phyloP scores from a whole-genome alignment of 2,113 vertebrate species.

The Sapayoa aenigma region DNA sequence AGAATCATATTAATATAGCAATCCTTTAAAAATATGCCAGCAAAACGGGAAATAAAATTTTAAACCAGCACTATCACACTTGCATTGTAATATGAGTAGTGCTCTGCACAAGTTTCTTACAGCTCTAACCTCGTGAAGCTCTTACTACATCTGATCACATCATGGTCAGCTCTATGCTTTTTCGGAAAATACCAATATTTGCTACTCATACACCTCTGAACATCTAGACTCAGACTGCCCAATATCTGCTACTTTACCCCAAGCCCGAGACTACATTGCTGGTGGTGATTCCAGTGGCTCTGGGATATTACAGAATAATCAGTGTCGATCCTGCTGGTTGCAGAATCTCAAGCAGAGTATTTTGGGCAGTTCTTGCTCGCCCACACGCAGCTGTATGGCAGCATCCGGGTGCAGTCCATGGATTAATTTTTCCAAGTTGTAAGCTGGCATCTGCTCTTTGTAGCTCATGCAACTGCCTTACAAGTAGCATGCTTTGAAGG shows the following conservation, averaged over 20 bases:
- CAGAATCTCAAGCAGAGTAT: background rate
- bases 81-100: background rate
- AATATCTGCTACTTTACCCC: background rate
- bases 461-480: background rate
- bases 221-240: background rate
- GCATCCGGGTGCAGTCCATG: background rate
- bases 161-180: background rate
- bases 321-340: rapidly evolving
- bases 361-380: background rate
- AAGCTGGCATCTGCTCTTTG: background rate
- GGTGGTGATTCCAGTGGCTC: rapidly evolving
- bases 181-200: background rate
- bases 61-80: background rate
- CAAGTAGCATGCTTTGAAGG: background rate
- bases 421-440: background rate
- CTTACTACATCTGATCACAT: rapidly evolving
- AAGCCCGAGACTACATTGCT: background rate
- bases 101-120: background rate
- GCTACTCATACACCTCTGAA: background rate
- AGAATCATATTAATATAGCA: slow-evolving; percentile 40
- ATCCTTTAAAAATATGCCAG: slow-evolving; percentile 19
- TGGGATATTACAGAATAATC: background rate
- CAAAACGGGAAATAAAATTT: slow-evolving; percentile 30
- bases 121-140: background rate
- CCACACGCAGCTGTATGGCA: background rate